Evolutionary conservation across 2,113 vertebrate genomes (phyloP).

Genomic region (Carettochelys insculpta): DNA sequence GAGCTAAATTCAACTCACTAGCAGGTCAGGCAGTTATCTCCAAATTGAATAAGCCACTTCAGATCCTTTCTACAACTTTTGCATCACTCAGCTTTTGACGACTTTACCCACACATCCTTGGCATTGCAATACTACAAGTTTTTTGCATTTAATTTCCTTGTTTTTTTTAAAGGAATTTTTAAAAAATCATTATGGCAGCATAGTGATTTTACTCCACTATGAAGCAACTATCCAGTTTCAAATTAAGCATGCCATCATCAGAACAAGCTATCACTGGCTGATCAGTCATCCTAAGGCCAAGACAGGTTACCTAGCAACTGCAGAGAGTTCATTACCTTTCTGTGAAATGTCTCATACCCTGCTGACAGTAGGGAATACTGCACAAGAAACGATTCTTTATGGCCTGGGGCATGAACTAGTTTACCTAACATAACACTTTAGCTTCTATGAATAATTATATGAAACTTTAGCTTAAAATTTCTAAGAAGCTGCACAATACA

Average conservation of each 20-base stretch:
- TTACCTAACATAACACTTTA: neutral
- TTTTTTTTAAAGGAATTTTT: constrained; percentile 42
- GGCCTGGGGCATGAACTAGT: neutral
- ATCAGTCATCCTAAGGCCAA: constrained; percentile 48
- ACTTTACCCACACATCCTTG: constrained; percentile 43
- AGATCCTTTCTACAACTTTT: constrained; percentile 40
- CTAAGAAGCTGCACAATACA: constrained; percentile 34
- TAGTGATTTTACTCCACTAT: constrained; percentile 32
- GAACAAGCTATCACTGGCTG: constrained; percentile 58
- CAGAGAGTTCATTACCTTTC: constrained; percentile 56
- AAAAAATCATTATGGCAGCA: constrained; percentile 13
- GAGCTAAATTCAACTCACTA: neutral
- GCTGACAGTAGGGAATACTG: neutral
- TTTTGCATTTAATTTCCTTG: constrained; percentile 54
- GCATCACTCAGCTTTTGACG: constrained; percentile 23
- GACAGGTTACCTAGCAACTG: constrained; percentile 68
- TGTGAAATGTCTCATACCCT: neutral
- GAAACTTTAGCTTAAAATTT: constrained; percentile 50
- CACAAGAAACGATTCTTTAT: constrained; percentile 2
- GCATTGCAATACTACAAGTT: constrained; percentile 5
- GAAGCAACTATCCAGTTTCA: constrained; percentile 21
- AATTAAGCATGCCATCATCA: constrained; percentile 61
- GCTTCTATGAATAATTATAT: neutral
- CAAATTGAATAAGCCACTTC: constrained; percentile 25
- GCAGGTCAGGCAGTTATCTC: neutral